Base-by-base conservation (phyloP, 2,888 invertebrate genomes). In the Orthosia incerta region DNA sequence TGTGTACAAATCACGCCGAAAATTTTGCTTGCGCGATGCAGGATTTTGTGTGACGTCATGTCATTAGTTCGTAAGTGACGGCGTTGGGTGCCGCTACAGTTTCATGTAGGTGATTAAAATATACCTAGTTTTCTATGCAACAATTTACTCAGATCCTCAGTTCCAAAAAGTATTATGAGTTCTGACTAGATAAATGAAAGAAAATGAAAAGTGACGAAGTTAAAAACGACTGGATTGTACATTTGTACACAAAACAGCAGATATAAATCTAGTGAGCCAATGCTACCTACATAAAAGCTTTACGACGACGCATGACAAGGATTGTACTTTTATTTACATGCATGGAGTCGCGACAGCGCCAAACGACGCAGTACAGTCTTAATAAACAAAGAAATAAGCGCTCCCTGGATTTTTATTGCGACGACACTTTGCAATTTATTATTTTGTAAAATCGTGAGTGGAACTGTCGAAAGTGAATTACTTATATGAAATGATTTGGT, bases 301-400 rank as follows among this genome's bases (percentile, higher is more conserved):
- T 80, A 75, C 73, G 74, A 62, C 53, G 57, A 57, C 69, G 50
- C 67, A 77, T 71, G 73, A 70, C 76, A 72, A 56, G 62, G 51
- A 70, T 71, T 69, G 51, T 68, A 46, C 70, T 66, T 78, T 74
- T 85, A 84, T 85, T 82, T 71, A 53, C 71, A 71, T 76, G 71
- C 31, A 74, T 57, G 64, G 68, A 68, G 74, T 73, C 48, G 63
- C 51, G 61, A 59, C 76, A 71, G 31, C 56, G 65, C 63, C 23
- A 23, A 71, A 48, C 53, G 65, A 59, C 20, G 26, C 67, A 57
- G 55, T 64, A 20, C 71, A 64, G 61, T 72, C 60, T 63, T 71
- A 62, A 72, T 84, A 81, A 72, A 80, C 83, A 76, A 76, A 81
- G 77, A 73, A 82, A 82, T 62, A 59, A 56, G 39, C 51, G 69